These are phyloP conservation scores for mouse (Mus musculus) DNA, from an alignment of 2,113 vertebrate genomes.

Conservation along the genomic window DNA sequence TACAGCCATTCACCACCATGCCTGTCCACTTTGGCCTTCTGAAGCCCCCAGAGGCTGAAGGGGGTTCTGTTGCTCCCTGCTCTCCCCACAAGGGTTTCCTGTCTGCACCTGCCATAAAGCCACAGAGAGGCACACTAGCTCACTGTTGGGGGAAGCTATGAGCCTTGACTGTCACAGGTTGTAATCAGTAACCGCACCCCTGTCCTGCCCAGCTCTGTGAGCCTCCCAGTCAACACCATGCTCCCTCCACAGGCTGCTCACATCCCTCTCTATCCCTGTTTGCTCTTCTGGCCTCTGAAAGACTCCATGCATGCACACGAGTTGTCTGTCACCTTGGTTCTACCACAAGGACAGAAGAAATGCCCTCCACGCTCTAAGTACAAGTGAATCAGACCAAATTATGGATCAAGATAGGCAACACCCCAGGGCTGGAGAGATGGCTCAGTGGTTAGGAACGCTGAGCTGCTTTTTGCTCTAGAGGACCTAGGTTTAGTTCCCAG, in stretches of 20 bases:
- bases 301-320: fast-evolving
- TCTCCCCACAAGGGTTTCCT: background rate
- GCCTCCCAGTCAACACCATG: background rate
- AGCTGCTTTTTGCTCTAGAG: background rate
- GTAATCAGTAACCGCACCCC: background rate
- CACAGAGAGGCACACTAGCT: background rate
- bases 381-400: background rate
- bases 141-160: too few species aligned
- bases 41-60: background rate
- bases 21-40: background rate
- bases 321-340: background rate
- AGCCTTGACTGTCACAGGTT: background rate
- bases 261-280: background rate
- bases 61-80: background rate
- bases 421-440: background rate
- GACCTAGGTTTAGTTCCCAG: background rate
- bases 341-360: background rate
- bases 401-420: background rate
- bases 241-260: background rate
- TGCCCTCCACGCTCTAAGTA: background rate
- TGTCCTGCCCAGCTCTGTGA: background rate
- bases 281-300: background rate
- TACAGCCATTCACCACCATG: background rate
- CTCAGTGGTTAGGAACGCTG: background rate
- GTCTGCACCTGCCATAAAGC: background rate